Evolutionary conservation across 2,888 invertebrate genomes (phyloP).

Genomic region (Steromphala cineraria): DNA sequence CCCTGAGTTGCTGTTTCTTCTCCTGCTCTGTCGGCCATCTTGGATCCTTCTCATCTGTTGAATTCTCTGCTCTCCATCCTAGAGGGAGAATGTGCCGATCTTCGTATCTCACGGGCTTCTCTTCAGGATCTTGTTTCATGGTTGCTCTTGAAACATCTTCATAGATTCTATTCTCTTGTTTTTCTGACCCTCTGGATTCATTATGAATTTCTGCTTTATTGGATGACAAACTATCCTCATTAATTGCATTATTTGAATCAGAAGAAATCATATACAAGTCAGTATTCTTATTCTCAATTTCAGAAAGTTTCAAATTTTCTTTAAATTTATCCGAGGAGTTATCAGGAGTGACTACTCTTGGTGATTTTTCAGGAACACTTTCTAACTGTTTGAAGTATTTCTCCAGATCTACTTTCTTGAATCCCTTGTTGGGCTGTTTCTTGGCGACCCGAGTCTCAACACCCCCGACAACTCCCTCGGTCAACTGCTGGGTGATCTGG

Average conservation of each 20-base stretch:
- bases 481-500: conserved; percentile 83
- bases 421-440: not conserved
- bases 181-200: too few species aligned
- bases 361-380: not conserved
- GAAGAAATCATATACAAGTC: not conserved
- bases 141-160: not conserved
- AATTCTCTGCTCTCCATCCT: not conserved
- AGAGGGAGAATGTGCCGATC: not conserved
- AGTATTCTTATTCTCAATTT: not conserved
- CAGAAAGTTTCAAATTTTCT: not conserved
- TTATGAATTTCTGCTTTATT: too few species aligned
- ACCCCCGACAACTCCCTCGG: conserved; percentile 78
- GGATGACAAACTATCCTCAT: too few species aligned
- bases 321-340: not conserved
- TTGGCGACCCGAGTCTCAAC: not conserved
- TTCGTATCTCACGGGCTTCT: not conserved
- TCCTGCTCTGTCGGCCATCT: conserved; percentile 42
- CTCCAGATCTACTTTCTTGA: not conserved
- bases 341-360: not conserved
- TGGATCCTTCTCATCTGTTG: conserved; percentile 1
- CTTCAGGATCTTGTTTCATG: not conserved
- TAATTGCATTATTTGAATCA: too few species aligned
- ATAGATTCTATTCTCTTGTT: not conserved
- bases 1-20: conserved; percentile 46
- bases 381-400: not conserved